Percentiles rank a stretch among this genome's conserved stretches.
phyloP scores from a whole-genome alignment of 1,140 invertebrate genomes.

The Limonius californicus region DNA sequence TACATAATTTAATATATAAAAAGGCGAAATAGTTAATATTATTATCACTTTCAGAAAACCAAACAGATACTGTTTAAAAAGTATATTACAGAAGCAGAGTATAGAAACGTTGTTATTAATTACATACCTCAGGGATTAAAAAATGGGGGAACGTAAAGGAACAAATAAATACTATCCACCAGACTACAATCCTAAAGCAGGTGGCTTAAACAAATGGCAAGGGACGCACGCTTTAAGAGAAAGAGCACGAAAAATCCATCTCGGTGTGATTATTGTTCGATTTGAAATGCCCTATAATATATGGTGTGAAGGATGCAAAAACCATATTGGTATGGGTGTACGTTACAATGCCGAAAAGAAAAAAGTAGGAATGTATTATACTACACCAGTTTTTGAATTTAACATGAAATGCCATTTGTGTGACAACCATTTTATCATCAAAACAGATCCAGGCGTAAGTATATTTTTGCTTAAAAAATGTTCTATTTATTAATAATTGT shows the following conservation, averaged over 20 bases:
- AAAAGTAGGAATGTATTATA: slow-evolving; percentile 98
- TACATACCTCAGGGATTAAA: too few relatives aligned
- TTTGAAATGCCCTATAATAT: slow-evolving; percentile 99
- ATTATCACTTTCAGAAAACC: too few relatives aligned
- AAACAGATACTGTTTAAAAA: too few relatives aligned
- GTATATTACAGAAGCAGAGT: too few relatives aligned
- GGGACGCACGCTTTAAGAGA: slow-evolving; percentile 96
- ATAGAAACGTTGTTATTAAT: too few relatives aligned
- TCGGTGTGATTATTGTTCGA: slow-evolving; percentile 94
- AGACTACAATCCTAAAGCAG: slow-evolving; percentile 92
- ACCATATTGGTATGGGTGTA: slow-evolving; percentile 99
- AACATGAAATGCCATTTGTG: slow-evolving; percentile 99
- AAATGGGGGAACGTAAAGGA: slow-evolving; percentile 97
- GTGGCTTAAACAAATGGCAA: slow-evolving; percentile 90
- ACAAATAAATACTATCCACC: slow-evolving; percentile 98
- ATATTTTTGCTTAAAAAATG: slow-evolving; percentile 9
- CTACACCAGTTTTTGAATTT: slow-evolving; percentile 96
- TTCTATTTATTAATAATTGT: slow-evolving; percentile 17
- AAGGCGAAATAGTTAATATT: too few relatives aligned
- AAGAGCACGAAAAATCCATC: slow-evolving; percentile 85
- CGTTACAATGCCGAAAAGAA: slow-evolving; percentile 98
- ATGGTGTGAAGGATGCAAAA: slow-evolving; percentile 97
- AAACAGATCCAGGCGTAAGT: slow-evolving; percentile 94
- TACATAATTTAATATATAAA: too few relatives aligned
- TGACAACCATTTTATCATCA: slow-evolving; percentile 97